A percentile compares a stretch with the other conserved stretches of the same genome.
Evolutionary conservation across 2,888 invertebrate species (phyloP).

Genomic region (Diploptera punctata): DNA sequence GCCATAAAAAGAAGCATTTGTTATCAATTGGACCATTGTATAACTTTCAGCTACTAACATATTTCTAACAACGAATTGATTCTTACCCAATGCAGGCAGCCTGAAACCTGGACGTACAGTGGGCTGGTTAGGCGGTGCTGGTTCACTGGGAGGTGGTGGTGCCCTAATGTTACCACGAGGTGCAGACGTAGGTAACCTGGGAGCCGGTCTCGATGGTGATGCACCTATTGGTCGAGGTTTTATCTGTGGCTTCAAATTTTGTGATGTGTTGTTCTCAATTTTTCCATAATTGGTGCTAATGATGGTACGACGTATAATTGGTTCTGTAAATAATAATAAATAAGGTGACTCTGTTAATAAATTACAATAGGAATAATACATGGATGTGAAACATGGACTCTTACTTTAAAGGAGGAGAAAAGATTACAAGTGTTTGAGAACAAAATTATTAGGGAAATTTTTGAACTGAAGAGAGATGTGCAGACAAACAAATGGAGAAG

Average conservation of each 20-base stretch:
- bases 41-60: too few relatives aligned
- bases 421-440: too few relatives aligned
- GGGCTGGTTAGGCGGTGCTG: conserved; percentile 57
- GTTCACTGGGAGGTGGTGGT: conserved; percentile 58
- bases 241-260: background rate
- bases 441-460: too few relatives aligned
- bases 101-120: conserved; percentile 50
- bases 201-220: background rate
- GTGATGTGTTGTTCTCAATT: background rate
- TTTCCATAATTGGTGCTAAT: background rate
- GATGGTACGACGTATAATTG: conserved; percentile 19
- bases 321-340: conserved; percentile 22
- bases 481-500: too few relatives aligned
- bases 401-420: too few relatives aligned
- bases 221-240: background rate
- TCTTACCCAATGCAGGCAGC: conserved; percentile 47
- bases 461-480: too few relatives aligned
- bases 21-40: too few relatives aligned
- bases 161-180: conserved; percentile 49
- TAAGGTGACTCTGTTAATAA: too few relatives aligned
- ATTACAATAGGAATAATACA: too few relatives aligned
- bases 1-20: too few relatives aligned
- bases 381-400: too few relatives aligned
- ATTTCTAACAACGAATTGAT: background rate
- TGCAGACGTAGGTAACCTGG: conserved; percentile 35